Evolutionary conservation across 2,888 invertebrate genomes (phyloP).

Genomic region (Apamea epomidion): DNA sequence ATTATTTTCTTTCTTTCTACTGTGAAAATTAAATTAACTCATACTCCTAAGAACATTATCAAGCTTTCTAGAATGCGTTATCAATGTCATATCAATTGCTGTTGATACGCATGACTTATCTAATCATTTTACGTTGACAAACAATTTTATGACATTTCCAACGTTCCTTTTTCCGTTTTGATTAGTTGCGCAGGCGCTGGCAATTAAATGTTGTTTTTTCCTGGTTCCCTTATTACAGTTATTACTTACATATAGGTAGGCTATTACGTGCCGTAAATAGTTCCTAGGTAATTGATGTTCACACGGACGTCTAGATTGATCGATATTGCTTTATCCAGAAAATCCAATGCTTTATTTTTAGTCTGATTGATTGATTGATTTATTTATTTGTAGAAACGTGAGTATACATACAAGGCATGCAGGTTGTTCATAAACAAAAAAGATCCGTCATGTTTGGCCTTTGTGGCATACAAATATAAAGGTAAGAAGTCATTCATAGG

Average conservation of each 20-base stretch:
- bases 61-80: slow-evolving; percentile 41
- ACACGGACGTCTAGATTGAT: neutral
- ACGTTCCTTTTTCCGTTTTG: slow-evolving; percentile 34
- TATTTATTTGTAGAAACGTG: too few species aligned
- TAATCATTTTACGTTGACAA: slow-evolving; percentile 51
- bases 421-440: too few species aligned
- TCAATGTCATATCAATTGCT: slow-evolving; percentile 48
- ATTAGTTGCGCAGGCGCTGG: slow-evolving; percentile 11
- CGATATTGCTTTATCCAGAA: neutral
- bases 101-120: slow-evolving; percentile 24
- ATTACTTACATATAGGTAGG: neutral
- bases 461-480: too few species aligned
- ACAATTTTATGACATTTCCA: slow-evolving; percentile 12
- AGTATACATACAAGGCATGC: too few species aligned
- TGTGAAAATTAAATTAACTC: neutral
- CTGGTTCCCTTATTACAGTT: slow-evolving; percentile 10
- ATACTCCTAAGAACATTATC: slow-evolving; percentile 25
- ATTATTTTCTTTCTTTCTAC: neutral
- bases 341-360: neutral
- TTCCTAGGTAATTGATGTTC: neutral
- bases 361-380: too few species aligned
- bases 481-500: too few species aligned
- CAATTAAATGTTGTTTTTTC: slow-evolving; percentile 8
- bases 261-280: neutral
- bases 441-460: too few species aligned